These are phyloP conservation scores for Trissolcus japonicus DNA, from an alignment of 2,888 invertebrate species.

Conservation along the genomic window DNA sequence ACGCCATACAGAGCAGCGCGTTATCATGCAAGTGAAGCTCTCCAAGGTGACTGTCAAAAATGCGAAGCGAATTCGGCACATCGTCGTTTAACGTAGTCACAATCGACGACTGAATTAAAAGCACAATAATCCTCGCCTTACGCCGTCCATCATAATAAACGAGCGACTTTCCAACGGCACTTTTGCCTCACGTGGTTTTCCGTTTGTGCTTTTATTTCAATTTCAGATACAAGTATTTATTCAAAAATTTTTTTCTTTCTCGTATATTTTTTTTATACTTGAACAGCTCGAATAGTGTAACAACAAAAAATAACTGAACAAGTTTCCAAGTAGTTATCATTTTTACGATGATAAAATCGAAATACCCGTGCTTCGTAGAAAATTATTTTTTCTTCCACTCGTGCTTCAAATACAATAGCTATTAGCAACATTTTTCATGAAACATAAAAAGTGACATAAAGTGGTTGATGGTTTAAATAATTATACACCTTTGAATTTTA, in stretches of 20 bases:
- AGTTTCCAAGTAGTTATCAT: too few relatives aligned
- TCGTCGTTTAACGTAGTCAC: slow-evolving; percentile 11
- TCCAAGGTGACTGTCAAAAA: slow-evolving; percentile 22
- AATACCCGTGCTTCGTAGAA: too few relatives aligned
- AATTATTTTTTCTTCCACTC: too few relatives aligned
- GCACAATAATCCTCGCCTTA: slow-evolving; percentile 1
- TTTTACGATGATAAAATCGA: too few relatives aligned
- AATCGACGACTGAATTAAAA: slow-evolving; percentile 17
- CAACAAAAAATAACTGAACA: too few relatives aligned
- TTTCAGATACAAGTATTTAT: slow-evolving; percentile 12
- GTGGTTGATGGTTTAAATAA: neutral
- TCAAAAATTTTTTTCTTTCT: slow-evolving; percentile 7
- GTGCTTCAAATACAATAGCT: too few relatives aligned
- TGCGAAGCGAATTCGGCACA: slow-evolving; percentile 15
- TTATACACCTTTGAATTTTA: too few relatives aligned
- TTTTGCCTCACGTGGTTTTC: slow-evolving; percentile 1
- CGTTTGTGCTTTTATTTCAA: slow-evolving; percentile 17
- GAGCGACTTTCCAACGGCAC: too few relatives aligned
- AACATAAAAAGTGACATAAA: neutral
- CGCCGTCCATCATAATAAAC: too few relatives aligned
- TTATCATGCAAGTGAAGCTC: slow-evolving; percentile 55
- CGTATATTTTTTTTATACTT: neutral
- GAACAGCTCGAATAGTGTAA: neutral
- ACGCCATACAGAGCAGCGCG: slow-evolving; percentile 10
- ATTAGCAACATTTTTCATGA: too few relatives aligned